Evolutionary conservation across 2,888 invertebrate genomes (phyloP).

Genomic region (Hecatera dysodea): DNA sequence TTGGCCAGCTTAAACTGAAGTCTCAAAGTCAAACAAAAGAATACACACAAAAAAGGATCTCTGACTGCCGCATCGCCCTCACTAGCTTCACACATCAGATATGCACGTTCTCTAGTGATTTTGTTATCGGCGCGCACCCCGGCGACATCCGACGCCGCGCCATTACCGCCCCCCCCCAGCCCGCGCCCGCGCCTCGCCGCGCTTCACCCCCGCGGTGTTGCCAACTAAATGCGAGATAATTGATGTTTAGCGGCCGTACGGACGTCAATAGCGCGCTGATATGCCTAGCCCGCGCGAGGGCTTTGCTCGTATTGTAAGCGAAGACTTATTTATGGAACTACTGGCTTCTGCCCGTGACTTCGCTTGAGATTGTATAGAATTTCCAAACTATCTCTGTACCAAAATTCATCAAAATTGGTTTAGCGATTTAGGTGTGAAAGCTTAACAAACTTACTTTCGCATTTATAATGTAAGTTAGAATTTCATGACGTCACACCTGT

Average conservation of each 20-base stretch:
- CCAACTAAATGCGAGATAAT: slow-evolving; percentile 68
- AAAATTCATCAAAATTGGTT: too few relatives aligned
- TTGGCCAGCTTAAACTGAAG: too few relatives aligned
- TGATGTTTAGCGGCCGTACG: slow-evolving; percentile 64
- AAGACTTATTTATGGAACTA: background rate
- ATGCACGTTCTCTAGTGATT: slow-evolving; percentile 87
- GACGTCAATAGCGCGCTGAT: slow-evolving; percentile 61
- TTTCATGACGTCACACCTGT: background rate
- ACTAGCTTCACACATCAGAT: slow-evolving; percentile 60
- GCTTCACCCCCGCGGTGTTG: slow-evolving; percentile 62
- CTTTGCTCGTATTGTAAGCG: slow-evolving; percentile 1
- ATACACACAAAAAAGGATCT: background rate
- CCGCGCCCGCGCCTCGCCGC: slow-evolving; percentile 63
- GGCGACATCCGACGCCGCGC: slow-evolving; percentile 89
- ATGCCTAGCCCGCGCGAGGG: slow-evolving; percentile 25
- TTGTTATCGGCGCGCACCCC: slow-evolving; percentile 89
- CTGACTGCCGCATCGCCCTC: slow-evolving; percentile 67
- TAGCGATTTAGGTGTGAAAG: too few relatives aligned
- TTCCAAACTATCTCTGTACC: background rate
- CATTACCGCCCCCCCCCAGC: slow-evolving; percentile 82
- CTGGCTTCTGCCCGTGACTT: background rate
- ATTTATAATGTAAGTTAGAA: background rate
- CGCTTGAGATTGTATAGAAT: background rate
- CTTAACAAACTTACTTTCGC: background rate
- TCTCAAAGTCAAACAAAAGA: background rate